Evolutionary conservation across 1,140 invertebrate genomes (phyloP).

Genomic region (Drosophila kanapiae): DNA sequence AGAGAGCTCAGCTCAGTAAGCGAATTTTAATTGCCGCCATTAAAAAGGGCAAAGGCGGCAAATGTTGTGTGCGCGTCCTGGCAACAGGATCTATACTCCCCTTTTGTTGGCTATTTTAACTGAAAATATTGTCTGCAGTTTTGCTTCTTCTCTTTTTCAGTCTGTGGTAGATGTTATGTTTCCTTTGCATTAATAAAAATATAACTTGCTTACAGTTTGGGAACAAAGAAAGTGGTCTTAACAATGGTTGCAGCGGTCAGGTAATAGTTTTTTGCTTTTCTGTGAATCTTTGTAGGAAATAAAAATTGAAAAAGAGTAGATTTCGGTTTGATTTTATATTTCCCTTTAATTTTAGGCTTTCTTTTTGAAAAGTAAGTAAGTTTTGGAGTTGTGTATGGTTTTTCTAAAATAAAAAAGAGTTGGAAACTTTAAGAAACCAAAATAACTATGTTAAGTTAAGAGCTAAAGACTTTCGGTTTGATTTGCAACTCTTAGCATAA

Average conservation of each 20-base stretch:
- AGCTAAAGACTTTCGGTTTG: neutral
- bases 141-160: neutral
- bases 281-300: too few relatives aligned
- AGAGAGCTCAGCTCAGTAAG: slow-evolving; percentile 26
- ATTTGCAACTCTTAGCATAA: too few relatives aligned
- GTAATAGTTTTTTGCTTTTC: too few relatives aligned
- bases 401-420: neutral
- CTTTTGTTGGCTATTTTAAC: slow-evolving; percentile 8
- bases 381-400: neutral
- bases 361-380: neutral
- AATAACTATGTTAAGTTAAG: too few relatives aligned
- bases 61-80: slow-evolving; percentile 12
- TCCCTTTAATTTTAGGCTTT: neutral
- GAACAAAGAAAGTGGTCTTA: neutral
- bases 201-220: neutral
- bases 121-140: neutral
- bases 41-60: slow-evolving; percentile 23
- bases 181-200: neutral
- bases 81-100: slow-evolving; percentile 11
- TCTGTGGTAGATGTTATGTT: neutral
- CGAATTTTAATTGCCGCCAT: slow-evolving; percentile 50
- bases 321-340: too few relatives aligned
- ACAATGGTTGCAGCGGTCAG: too few relatives aligned
- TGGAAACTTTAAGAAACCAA: too few relatives aligned
- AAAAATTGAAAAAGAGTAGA: too few relatives aligned